Conservation (phyloP, 2,113 vertebrate genomes). For the Myanophis thanlyinensis region DNA sequence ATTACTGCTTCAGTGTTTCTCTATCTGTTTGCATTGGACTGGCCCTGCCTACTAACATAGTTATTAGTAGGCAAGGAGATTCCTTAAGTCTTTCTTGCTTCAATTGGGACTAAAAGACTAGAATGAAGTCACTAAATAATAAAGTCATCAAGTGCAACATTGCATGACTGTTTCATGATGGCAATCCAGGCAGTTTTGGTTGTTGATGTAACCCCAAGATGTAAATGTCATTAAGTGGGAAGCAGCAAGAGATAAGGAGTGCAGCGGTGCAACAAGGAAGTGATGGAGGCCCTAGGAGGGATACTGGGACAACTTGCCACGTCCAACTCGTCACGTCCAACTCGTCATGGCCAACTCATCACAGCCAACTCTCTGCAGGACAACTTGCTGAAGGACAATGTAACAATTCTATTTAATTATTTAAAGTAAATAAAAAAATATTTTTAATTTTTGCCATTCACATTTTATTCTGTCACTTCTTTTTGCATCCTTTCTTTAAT, state of each 20-base stretch:
- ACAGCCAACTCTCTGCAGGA: too few species aligned
- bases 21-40: neutral
- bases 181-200: neutral
- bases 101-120: neutral
- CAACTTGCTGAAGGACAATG: too few species aligned
- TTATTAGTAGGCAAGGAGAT: neutral
- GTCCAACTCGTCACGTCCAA: too few species aligned
- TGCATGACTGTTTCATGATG: neutral
- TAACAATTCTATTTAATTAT: too few species aligned
- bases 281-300: neutral
- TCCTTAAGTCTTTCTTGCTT: neutral
- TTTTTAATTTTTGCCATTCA: too few species aligned
- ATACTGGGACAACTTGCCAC: too few species aligned
- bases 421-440: too few species aligned
- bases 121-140: neutral
- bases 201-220: neutral
- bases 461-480: too few species aligned
- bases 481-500: too few species aligned
- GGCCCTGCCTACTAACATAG: neutral
- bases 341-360: too few species aligned
- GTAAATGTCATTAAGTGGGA: neutral
- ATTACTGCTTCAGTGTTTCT: neutral
- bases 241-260: neutral
- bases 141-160: neutral
- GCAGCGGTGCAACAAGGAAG: neutral